These are phyloP conservation scores for Sinocyclocheilus anophthalmus DNA, from an alignment of 2,113 vertebrate species.

Conservation along the genomic window DNA sequence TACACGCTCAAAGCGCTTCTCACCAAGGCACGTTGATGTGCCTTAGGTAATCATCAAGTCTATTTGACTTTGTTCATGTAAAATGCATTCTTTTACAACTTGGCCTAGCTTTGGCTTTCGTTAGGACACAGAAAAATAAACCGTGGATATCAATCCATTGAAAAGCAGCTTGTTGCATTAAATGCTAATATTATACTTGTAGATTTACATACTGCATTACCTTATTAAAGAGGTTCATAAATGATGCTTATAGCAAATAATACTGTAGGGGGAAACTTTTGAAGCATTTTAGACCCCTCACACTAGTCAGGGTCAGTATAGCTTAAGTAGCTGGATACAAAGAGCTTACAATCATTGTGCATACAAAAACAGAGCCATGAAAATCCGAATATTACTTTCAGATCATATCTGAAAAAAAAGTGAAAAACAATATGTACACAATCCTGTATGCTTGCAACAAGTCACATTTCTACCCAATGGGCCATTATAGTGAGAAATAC, in stretches of 20 bases:
- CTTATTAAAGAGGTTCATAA: conserved; percentile 57
- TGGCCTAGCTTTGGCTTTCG: conserved; percentile 77
- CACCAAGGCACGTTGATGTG: conserved; percentile 11
- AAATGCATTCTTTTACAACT: conserved; percentile 52
- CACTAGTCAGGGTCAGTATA: conserved; percentile 56
- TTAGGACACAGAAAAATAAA: conserved; percentile 62
- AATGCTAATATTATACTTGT: conserved; percentile 61
- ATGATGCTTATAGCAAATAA: conserved; percentile 57
- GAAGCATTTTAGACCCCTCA: conserved; percentile 57
- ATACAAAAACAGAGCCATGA: conserved; percentile 61
- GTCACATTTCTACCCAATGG: conserved; percentile 58
- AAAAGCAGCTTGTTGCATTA: conserved; percentile 67
- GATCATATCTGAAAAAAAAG: conserved; percentile 49
- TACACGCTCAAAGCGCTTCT: conserved; percentile 37
- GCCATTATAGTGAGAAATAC: conserved; percentile 60
- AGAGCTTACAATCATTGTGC: conserved; percentile 60
- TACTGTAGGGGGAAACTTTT: neutral
- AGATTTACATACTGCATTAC: conserved; percentile 65
- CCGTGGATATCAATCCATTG: conserved; percentile 31
- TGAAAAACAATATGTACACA: conserved; percentile 47
- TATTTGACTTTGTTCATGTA: conserved; percentile 30
- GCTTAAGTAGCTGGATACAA: conserved; percentile 59
- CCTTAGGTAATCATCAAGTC: conserved; percentile 16
- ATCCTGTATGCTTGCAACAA: conserved; percentile 58
- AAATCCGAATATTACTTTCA: conserved; percentile 47